Base-by-base conservation (phyloP, 2,113 vertebrate species). In the Leptocoma aspasia region DNA sequence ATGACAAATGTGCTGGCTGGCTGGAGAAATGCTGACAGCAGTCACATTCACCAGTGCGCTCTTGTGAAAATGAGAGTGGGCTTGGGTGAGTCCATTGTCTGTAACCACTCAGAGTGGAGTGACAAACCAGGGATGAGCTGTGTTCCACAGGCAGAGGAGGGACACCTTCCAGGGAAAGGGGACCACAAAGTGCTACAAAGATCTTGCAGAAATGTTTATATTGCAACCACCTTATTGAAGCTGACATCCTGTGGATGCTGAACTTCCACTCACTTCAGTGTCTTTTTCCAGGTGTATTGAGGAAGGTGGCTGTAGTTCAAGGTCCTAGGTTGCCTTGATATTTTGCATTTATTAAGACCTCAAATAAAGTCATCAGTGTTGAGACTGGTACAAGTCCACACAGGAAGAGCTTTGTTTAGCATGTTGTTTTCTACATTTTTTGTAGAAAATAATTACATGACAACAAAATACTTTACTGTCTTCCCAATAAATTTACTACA, bases 81-180 rank as follows among this genome's bases (percentile, higher is more conserved):
- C 18, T 78, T 28, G n/a, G 23, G 5, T 57, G 21, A 64, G 39
- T 28, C 18, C 27, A 27, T 7, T 21, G 37, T 9, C 14, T 26
- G 15, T 11, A 15, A 22, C 21, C n/a, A 33, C 30, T 39, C 10
- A 61, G 45, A 35, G 4, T 13, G 35, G 45, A 64, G 33, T 37
- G 60, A 26, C 26, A 69, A 41, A 64, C 3, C 13, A 41, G 5
- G 37, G 22, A 11, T 22, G 68, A 31, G 8, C 41, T 60, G 17
- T 22, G 23, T 7, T 69, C 27, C 26, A 24, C 0, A 0, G 3
- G 18, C 35, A 64, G 54, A 66, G n/a, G 10, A 42, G 42, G 11
- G 47, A 22, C 12, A 26, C 12, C 13, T 61, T 31, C 33, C 45
- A 30, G 31, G 28, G 16, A 63, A 50, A 20, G 26, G 45, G 11